Evolutionary conservation across 2,888 invertebrate genomes (phyloP).

Genomic region (Phyllotreta cruciferae): DNA sequence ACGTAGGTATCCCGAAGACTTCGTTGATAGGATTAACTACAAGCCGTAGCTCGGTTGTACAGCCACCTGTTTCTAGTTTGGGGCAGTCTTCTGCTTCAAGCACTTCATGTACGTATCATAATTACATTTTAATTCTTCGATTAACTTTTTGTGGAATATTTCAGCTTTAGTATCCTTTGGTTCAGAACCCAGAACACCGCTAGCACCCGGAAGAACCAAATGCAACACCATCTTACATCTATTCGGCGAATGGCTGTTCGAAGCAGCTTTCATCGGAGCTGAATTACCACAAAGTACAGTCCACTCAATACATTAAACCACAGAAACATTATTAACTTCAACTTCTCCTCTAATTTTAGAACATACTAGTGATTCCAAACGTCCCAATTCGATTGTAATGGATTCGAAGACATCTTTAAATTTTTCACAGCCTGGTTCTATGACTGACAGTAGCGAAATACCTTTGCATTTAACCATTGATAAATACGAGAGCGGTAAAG

Average conservation of each 20-base stretch:
- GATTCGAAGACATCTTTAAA: constrained; percentile 65
- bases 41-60: constrained; percentile 72
- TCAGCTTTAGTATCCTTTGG: constrained; percentile 69
- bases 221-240: constrained; percentile 95
- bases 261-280: constrained; percentile 91
- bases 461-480: constrained; percentile 76
- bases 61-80: constrained; percentile 72
- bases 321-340: neutral
- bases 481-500: constrained; percentile 84
- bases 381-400: constrained; percentile 72
- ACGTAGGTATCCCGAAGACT: constrained; percentile 77
- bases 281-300: constrained; percentile 65
- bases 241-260: constrained; percentile 96
- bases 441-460: constrained; percentile 72
- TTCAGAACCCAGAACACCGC: constrained; percentile 60
- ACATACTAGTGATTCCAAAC: constrained; percentile 63
- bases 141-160: constrained; percentile 34
- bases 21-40: constrained; percentile 81
- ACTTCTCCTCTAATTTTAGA: constrained; percentile 47
- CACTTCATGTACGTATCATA: constrained; percentile 66
- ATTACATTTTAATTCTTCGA: neutral
- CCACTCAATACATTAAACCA: constrained; percentile 39
- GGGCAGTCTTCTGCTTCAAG: constrained; percentile 74
- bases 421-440: constrained; percentile 70
- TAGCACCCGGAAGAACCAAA: constrained; percentile 82